A percentile compares a stretch with the other conserved stretches of the same genome.
Evolutionary conservation across 1,140 invertebrate species (phyloP).

Genomic region (Ruditapes philippinarum): DNA sequence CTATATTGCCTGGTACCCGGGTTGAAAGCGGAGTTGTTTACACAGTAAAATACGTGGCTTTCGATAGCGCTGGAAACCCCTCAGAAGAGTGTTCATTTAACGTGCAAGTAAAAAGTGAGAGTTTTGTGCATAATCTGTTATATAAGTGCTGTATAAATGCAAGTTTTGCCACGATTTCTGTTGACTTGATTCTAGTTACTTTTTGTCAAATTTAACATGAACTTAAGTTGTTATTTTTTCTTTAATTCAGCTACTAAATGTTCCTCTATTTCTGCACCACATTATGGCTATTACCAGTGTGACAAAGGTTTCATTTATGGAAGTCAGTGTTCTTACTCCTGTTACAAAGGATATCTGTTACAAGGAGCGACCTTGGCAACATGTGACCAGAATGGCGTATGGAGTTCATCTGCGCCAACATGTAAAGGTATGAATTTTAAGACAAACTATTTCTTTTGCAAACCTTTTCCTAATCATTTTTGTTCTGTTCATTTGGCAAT

Average conservation of each 20-base stretch:
- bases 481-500: too few species aligned
- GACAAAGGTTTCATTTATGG: slow-evolving; percentile 22
- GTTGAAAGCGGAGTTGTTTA: not conserved
- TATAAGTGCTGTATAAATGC: too few species aligned
- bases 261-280: not conserved
- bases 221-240: too few species aligned
- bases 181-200: too few species aligned
- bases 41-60: not conserved
- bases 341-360: not conserved
- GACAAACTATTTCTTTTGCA: too few species aligned
- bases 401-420: not conserved
- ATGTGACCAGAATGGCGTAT: not conserved
- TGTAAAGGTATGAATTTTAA: too few species aligned
- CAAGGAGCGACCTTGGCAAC: not conserved
- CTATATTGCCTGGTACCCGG: not conserved
- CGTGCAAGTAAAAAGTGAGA: not conserved
- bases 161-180: too few species aligned
- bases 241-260: not conserved
- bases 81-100: slow-evolving; percentile 9
- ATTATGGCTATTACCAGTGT: not conserved
- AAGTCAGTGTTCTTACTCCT: not conserved
- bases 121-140: not conserved
- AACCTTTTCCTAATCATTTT: too few species aligned
- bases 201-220: too few species aligned
- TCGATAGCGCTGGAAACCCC: not conserved